phyloP scores from a whole-genome alignment of 2,888 invertebrate genomes.

The Fragum whitleyi region DNA sequence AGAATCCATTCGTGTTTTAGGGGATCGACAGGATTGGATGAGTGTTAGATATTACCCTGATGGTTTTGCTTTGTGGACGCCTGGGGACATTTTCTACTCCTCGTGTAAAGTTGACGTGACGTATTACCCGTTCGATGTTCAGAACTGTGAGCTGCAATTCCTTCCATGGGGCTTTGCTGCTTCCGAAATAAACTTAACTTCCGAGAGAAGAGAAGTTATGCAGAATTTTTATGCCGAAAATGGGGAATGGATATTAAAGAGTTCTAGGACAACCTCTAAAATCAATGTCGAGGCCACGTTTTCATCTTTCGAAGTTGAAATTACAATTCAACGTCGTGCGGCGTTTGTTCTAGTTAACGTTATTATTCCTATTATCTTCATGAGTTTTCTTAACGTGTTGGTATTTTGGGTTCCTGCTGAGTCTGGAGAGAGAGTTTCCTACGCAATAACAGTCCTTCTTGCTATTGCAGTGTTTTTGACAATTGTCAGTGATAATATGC shows the following conservation, averaged over 20 bases:
- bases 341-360: constrained; percentile 64
- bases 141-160: constrained; percentile 39
- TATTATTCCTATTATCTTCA: constrained; percentile 64
- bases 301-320: constrained; percentile 30
- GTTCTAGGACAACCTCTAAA: constrained; percentile 1
- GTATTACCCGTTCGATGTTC: constrained; percentile 39
- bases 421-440: constrained; percentile 65
- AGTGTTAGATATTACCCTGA: constrained; percentile 7
- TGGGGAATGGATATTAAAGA: constrained; percentile 60
- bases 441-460: constrained; percentile 66
- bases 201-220: neutral
- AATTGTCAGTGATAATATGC: constrained; percentile 64
- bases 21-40: constrained; percentile 24
- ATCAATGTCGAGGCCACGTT: constrained; percentile 25
- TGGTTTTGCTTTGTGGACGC: constrained; percentile 22
- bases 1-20: constrained; percentile 17
- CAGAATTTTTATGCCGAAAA: constrained; percentile 49
- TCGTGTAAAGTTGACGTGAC: constrained; percentile 29
- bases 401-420: constrained; percentile 62
- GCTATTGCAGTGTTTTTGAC: constrained; percentile 68
- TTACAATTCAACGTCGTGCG: constrained; percentile 53
- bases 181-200: neutral
- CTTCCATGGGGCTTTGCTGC: constrained; percentile 19
- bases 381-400: constrained; percentile 61
- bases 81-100: constrained; percentile 33